These are phyloP conservation scores for Scaptomyza graminum DNA, from an alignment of 1,140 invertebrate species.

Conservation along the genomic window DNA sequence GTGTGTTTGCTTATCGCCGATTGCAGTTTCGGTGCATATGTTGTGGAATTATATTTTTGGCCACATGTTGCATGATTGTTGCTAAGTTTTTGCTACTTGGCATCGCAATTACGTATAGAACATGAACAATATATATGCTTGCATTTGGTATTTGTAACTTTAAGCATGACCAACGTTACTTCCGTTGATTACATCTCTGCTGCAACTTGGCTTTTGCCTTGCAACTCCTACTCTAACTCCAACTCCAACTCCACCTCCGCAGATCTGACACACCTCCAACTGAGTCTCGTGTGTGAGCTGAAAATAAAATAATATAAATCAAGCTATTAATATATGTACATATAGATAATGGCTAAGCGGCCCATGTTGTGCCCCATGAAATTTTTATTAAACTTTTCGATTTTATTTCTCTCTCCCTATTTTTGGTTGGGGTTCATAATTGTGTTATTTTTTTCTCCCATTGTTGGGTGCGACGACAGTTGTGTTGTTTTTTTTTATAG, in stretches of 20 bases:
- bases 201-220: neutral
- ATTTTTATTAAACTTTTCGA: conserved; percentile 58
- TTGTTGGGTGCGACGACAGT: conserved; percentile 45
- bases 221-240: conserved; percentile 10
- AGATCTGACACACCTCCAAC: conserved; percentile 21
- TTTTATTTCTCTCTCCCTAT: conserved; percentile 2
- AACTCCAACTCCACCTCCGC: conserved; percentile 1
- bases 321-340: conserved; percentile 57
- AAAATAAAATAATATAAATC: conserved; percentile 62
- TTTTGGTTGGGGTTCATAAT: conserved; percentile 28
- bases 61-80: conserved; percentile 50
- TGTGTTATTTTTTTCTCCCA: conserved; percentile 25
- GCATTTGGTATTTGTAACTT: conserved; percentile 10
- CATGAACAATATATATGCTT: neutral
- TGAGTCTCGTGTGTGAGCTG: conserved; percentile 30
- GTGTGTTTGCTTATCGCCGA: neutral
- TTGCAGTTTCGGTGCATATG: conserved; percentile 16
- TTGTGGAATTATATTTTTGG: conserved; percentile 35
- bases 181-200: neutral
- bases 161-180: conserved; percentile 1
- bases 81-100: conserved; percentile 7
- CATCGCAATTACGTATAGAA: conserved; percentile 42
- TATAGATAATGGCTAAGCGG: conserved; percentile 6
- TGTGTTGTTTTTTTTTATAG: conserved; percentile 15
- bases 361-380: conserved; percentile 63